Evolutionary conservation across 2,888 invertebrate genomes (phyloP), one percentile per base, ranked within the genome.

Genomic region (Agrochola lychnidis): DNA sequence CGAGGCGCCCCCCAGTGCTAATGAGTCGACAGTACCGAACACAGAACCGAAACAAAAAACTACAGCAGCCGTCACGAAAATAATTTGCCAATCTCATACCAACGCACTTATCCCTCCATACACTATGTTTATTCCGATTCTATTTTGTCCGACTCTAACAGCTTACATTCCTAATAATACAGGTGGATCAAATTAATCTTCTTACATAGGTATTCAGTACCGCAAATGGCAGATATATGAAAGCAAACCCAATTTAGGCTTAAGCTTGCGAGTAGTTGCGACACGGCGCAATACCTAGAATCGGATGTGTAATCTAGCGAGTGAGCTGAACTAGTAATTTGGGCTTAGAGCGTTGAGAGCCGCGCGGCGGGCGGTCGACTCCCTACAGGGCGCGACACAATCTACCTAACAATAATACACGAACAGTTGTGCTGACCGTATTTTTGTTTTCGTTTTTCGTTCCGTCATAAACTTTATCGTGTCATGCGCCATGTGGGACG

Each of bases 261-360:
- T 85, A 87, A 76, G 80, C 81, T 89, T 80, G 70, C 66, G 80
- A 74, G 51, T 72, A 76, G 87, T 87, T 86, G 82, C 87, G 82
- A 89, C 83, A 88, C 71, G 78, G 68, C 73, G 69, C 69, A 80
- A 81, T 89, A 89, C 88, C 90, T 92, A 86, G 90, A 90, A 91
- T 83, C 84, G 78, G 80, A 88, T 88, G 84, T 89, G 87, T 90
- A 90, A 88, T 88, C 89, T 87, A 84, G 88, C 89, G 88, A 91
- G 86, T 86, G 86, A 90, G 88, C 88, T 89, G 90, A 91, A 89
- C 93, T 93, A 94, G 94, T 92, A 92, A 94, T 94, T 95, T 93
- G 91, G 94, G 88, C 89, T 92, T 88, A 85, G 90, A 91, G 94
- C 94, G 94, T 93, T 92, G 94, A 94, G 94, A 93, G 93, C 89